Conservation (phyloP, 2,113 vertebrate genomes). For the Bubo blakistoni region DNA sequence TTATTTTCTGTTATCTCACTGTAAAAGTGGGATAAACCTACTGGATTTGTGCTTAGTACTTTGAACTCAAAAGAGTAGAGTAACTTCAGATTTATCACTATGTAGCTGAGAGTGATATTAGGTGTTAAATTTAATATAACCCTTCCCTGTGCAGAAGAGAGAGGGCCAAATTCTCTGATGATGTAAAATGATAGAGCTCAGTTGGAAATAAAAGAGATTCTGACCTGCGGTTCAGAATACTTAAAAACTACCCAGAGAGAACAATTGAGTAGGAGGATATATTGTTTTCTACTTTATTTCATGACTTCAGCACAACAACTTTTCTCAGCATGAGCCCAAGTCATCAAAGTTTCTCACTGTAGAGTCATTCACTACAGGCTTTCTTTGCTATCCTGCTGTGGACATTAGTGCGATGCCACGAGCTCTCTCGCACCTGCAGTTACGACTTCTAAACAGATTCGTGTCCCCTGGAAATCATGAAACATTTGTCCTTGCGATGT, state of each 20-base stretch:
- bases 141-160: neutral
- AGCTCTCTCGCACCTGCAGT: neutral
- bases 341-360: neutral
- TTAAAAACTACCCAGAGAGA: neutral
- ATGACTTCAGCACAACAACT: neutral
- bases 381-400: neutral
- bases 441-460: neutral
- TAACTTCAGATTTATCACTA: neutral
- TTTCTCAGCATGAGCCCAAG: constrained; percentile 5
- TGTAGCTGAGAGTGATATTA: neutral
- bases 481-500: neutral
- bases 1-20: neutral
- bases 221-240: neutral
- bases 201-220: neutral
- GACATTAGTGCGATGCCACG: neutral
- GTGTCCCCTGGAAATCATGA: neutral
- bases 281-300: constrained; percentile 29
- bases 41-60: neutral
- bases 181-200: neutral
- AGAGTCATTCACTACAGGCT: neutral
- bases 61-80: neutral
- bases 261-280: neutral
- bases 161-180: neutral
- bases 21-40: neutral
- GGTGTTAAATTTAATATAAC: neutral